Conservation (phyloP, 2,888 invertebrate genomes). For the Laspeyria flexula region DNA sequence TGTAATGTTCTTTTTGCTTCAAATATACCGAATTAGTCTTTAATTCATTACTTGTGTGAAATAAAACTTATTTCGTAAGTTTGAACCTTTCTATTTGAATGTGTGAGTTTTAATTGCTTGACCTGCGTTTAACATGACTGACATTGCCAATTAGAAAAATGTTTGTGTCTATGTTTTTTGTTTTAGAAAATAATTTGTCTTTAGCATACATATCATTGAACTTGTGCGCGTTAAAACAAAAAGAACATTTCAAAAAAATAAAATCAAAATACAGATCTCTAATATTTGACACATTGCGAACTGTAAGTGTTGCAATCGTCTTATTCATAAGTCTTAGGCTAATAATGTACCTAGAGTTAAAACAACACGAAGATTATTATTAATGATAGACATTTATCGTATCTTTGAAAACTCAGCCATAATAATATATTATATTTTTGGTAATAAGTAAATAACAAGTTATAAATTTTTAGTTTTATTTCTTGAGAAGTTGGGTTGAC, state of each 20-base stretch:
- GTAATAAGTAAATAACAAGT: slow-evolving; percentile 75
- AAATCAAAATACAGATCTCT: slow-evolving; percentile 72
- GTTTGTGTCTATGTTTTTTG: slow-evolving; percentile 20
- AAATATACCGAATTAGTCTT: slow-evolving; percentile 22
- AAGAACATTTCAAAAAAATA: slow-evolving; percentile 66
- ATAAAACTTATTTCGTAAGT: slow-evolving; percentile 16
- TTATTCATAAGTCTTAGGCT: slow-evolving; percentile 74
- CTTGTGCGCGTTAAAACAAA: slow-evolving; percentile 42
- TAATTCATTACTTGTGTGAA: slow-evolving; percentile 11
- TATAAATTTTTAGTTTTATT: slow-evolving; percentile 67
- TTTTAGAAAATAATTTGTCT: slow-evolving; percentile 18
- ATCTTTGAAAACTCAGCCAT: slow-evolving; percentile 84
- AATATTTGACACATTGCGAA: slow-evolving; percentile 76
- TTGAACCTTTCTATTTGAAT: slow-evolving; percentile 12
- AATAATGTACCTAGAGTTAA: slow-evolving; percentile 68
- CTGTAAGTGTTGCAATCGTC: slow-evolving; percentile 81
- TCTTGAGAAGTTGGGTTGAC: slow-evolving; percentile 61
- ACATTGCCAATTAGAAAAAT: slow-evolving; percentile 19
- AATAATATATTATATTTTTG: slow-evolving; percentile 83
- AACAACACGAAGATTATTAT: slow-evolving; percentile 73
- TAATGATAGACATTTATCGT: slow-evolving; percentile 74
- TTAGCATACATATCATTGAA: slow-evolving; percentile 50
- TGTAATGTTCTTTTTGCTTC: slow-evolving; percentile 70
- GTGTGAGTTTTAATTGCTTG: slow-evolving; percentile 12
- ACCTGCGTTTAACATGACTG: slow-evolving; percentile 8